Evolutionary conservation across 1,140 invertebrate species (phyloP), one percentile per base, ranked within the genome.

Genomic region (Mamestra configurata): DNA sequence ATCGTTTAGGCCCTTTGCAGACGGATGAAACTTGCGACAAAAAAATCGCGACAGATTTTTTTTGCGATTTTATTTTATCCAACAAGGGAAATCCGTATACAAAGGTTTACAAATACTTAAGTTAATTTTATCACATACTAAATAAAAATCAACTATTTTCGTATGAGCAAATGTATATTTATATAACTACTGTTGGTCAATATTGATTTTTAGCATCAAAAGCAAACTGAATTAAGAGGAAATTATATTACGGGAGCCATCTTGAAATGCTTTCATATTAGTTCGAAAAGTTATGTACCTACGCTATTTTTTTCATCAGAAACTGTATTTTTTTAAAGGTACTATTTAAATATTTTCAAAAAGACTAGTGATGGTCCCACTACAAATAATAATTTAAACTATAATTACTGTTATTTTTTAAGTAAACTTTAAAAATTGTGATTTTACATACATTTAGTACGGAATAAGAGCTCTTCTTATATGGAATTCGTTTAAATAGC

Each of bases 151-250:
- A 91, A 90, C 90, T 92, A 93, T 90, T 86, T 31, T 81, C 71
- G 79, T 89, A 91, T 94, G 92, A 93, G 92, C 92, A 93, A 93
- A 70, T 82, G 90, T 87, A 90, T 79, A 86, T 91, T 91, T 89
- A 88, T 77, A 77, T 77, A 86, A 84, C 89, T 93, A 92, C 88
- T 88, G 88, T 94, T 94, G 92, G 92, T 94, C 92, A 91, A 88
- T 88, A 91, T 89, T 89, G 85, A 61, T 76, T 64, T 75, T 81
- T 76, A 59, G 59, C 15, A 57, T 59, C 31, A 53, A 55, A 79
- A 78, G 57, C 20, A 61, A 40, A 51, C 66, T 27, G 15, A 71
- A 46, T 51, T 18, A 13, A 53, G 72, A 59, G n/a, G 37, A 81
- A 68, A 68, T 57, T 71, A 61, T 64, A 40, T 37, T 5, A 40